Evolutionary conservation across 2,888 invertebrate species (phyloP).

Genomic region (Cantharis rufa): DNA sequence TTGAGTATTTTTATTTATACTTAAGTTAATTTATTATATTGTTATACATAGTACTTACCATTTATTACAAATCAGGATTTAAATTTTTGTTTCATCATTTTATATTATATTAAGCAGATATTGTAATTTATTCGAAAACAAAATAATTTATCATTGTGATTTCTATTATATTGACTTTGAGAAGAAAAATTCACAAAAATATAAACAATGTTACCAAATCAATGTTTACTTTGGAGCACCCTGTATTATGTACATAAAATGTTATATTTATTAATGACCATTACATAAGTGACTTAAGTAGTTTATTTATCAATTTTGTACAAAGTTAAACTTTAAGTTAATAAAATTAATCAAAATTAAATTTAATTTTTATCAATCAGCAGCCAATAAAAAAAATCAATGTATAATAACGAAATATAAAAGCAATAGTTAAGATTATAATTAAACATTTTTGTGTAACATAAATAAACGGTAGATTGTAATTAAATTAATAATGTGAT

Average conservation of each 20-base stretch:
- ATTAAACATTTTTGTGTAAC: slow-evolving; percentile 21
- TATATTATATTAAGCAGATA: too few species aligned
- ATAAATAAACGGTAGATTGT: slow-evolving; percentile 21
- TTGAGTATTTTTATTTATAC: background rate
- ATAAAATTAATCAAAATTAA: background rate
- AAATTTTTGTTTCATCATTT: background rate
- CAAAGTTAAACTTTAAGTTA: background rate
- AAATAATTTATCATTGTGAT: too few species aligned
- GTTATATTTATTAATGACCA: background rate
- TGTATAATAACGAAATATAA: slow-evolving; percentile 4
- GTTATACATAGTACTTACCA: background rate
- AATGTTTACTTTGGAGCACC: background rate
- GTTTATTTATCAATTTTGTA: background rate
- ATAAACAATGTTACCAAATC: background rate
- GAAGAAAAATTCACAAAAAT: background rate
- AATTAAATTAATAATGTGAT: slow-evolving; percentile 46
- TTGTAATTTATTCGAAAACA: too few species aligned
- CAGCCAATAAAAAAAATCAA: background rate
- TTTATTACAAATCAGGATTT: background rate
- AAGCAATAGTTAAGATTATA: slow-evolving; percentile 22
- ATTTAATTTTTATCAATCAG: background rate
- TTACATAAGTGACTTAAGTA: background rate
- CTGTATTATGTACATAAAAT: background rate
- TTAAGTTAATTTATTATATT: background rate
- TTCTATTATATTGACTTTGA: background rate